Base-by-base conservation (phyloP, 53 echinoderm and acorn worm genomes). In the Holothuria leucospilota region DNA sequence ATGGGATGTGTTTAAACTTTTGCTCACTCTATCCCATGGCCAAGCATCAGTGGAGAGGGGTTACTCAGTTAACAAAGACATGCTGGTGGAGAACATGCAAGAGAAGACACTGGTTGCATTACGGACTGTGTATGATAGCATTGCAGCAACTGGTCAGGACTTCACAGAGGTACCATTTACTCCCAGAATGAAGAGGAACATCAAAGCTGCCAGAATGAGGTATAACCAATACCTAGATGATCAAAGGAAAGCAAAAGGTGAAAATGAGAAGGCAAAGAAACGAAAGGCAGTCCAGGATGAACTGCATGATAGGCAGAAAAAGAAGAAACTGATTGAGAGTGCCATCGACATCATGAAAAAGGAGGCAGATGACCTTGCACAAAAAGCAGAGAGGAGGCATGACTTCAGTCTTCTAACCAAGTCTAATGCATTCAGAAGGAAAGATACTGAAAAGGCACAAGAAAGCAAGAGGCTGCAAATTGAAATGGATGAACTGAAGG, bases 181-280 rank as follows among this genome's bases (percentile, higher is more conserved):
- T 62, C 4, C 62, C 62, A 62, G 62, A 62, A 62, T 62, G 62
- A 62, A 62, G 62, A 62, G 62, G 62, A 62, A 62, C 62, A 62
- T 62, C 4, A n/a, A 62, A 62, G 62, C 62, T 62, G 62, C 62
- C 62, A 62, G 62, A 62, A 62, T 62, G 20, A 62, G 62, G 62
- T 62, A 62, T 62, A 62, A 62, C 62, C 62, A 62, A 4, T 62
- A 62, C 62, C 2, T 62, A 1, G 1, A n/a, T 62, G 62, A 62
- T 62, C 62, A 62, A 62, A 62, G 62, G 34, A 34, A 3, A 34
- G 34, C 34, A 34, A 34, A 34, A 34, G 34, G 34, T 34, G 34
- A 34, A 34, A 34, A 34, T 34, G 34, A 34, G 34, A 34, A 34
- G 34, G 34, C 34, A 34, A 34, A 34, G 34, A 34, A n/a, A 62